phyloP scores from a whole-genome alignment of 2,113 vertebrate genomes.

The Oenanthe oenanthe region DNA sequence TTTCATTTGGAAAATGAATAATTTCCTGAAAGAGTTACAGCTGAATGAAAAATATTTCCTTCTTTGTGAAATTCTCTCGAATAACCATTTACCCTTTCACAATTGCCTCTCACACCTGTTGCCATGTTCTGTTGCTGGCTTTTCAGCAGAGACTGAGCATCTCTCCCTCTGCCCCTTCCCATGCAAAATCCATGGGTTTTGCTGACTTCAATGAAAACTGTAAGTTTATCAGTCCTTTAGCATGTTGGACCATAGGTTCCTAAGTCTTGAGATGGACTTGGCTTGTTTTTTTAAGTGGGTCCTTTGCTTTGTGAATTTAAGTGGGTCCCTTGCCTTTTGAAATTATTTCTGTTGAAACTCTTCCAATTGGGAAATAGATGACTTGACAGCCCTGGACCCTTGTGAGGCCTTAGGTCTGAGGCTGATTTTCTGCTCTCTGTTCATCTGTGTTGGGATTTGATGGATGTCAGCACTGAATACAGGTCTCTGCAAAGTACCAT shows the following conservation, averaged over 20 bases:
- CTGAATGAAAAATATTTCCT: not conserved
- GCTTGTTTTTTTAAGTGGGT: not conserved
- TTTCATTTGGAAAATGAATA: slow-evolving; percentile 19
- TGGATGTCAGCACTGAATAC: not conserved
- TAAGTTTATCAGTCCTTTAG: not conserved
- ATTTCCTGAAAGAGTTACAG: slow-evolving; percentile 12
- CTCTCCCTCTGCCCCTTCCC: not conserved
- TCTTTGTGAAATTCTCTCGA: not conserved
- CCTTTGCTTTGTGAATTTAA: not conserved
- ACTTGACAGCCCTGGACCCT: not conserved
- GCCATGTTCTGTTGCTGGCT: not conserved
- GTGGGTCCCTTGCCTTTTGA: not conserved
- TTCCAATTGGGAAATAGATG: not conserved
- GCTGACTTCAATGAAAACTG: not conserved
- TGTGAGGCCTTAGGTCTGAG: not conserved
- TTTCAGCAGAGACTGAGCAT: not conserved
- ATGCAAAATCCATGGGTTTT: not conserved
- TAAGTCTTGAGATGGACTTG: not conserved
- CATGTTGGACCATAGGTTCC: not conserved
- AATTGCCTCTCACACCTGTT: not conserved
- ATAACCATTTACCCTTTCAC: slow-evolving; percentile 4
- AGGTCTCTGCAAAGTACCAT: not conserved
- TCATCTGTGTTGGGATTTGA: not conserved
- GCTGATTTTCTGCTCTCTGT: not conserved
- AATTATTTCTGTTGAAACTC: not conserved